Percentiles rank a stretch among this genome's conserved stretches.
These are phyloP conservation scores for Protobothrops mucrosquamatus DNA, from an alignment of 2,113 vertebrate species.

Conservation along the genomic window DNA sequence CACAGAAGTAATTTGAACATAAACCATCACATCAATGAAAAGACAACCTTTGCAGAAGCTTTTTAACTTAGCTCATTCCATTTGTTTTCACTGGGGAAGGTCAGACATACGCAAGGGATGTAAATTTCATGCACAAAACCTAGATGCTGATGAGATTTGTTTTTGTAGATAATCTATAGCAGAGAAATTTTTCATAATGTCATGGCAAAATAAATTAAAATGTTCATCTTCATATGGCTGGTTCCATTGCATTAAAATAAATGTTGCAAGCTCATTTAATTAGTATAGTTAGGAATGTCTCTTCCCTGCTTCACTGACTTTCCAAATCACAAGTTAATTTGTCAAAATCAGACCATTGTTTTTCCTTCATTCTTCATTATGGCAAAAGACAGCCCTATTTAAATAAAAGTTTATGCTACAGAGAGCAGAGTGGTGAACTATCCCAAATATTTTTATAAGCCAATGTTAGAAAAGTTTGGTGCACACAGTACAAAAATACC, in stretches of 20 bases:
- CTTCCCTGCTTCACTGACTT: slow-evolving; percentile 83
- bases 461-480: slow-evolving; percentile 67
- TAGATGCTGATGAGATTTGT: slow-evolving; percentile 84
- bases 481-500: slow-evolving; percentile 32
- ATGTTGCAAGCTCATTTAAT: slow-evolving; percentile 89
- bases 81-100: slow-evolving; percentile 75
- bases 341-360: slow-evolving; percentile 89
- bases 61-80: slow-evolving; percentile 70
- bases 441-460: slow-evolving; percentile 81
- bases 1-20: slow-evolving; percentile 76
- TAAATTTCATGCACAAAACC: slow-evolving; percentile 74
- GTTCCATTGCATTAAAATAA: slow-evolving; percentile 89
- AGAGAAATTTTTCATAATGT: slow-evolving; percentile 86
- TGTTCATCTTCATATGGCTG: slow-evolving; percentile 88
- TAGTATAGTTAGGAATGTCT: slow-evolving; percentile 88
- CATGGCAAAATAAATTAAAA: slow-evolving; percentile 87
- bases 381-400: slow-evolving; percentile 81
- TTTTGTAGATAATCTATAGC: slow-evolving; percentile 81
- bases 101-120: slow-evolving; percentile 74
- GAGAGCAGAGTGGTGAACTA: slow-evolving; percentile 77
- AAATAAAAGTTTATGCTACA: slow-evolving; percentile 88
- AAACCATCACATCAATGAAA: slow-evolving; percentile 71
- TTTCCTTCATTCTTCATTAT: slow-evolving; percentile 89
- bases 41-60: slow-evolving; percentile 77
- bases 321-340: slow-evolving; percentile 91